Conservation (phyloP, 2,888 invertebrate species). For the Brachylomia viminalis region DNA sequence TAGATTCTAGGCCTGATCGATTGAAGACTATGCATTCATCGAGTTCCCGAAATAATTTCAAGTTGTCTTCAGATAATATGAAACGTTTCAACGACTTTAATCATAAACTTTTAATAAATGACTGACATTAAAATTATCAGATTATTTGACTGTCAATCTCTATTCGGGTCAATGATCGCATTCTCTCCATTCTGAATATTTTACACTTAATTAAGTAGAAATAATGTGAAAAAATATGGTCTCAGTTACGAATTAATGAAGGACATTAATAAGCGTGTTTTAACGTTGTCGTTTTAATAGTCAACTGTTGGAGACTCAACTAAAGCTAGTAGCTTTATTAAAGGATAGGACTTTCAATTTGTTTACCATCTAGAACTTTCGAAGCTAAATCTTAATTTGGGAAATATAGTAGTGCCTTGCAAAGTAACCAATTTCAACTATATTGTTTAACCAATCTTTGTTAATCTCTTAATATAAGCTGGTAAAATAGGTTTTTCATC, state of each 20-base stretch:
- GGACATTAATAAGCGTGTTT: conserved; percentile 8
- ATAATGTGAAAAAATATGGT: conserved; percentile 36
- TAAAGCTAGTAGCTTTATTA: neutral
- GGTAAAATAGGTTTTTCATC: neutral
- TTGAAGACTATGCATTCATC: no score
- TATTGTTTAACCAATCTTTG: neutral
- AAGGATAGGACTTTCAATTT: neutral
- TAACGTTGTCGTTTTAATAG: neutral
- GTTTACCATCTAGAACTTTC: neutral
- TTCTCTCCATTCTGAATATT: conserved; percentile 33
- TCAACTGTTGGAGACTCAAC: neutral
- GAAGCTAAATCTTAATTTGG: no score
- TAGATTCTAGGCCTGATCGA: no score
- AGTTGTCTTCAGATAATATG: no score
- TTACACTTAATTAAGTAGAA: conserved; percentile 34
- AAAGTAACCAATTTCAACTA: neutral
- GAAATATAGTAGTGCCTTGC: neutral
- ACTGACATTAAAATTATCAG: conserved; percentile 11
- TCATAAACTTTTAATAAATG: neutral
- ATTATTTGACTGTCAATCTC: conserved; percentile 28
- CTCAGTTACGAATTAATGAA: conserved; percentile 34
- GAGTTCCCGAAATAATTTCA: neutral
- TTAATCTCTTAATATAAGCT: neutral
- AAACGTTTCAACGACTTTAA: neutral
- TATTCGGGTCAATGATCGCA: conserved; percentile 4